These are phyloP conservation scores for Heteromormyrus szaboi DNA, from an alignment of 2,797 vertebrate genomes.

Conservation along the genomic window DNA sequence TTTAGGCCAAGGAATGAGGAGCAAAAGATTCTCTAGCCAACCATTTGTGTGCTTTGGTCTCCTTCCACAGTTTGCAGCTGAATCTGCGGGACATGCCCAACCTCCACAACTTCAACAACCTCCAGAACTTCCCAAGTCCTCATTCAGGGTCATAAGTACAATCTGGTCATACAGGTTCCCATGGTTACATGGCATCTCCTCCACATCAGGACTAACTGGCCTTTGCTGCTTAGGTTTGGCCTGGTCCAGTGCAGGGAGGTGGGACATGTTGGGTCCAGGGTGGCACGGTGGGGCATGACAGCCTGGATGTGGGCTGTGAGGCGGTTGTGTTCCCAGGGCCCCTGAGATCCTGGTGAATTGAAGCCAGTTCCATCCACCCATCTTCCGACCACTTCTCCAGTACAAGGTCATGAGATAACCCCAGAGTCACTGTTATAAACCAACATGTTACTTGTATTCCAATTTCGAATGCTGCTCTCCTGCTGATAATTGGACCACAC, in stretches of 20 bases:
- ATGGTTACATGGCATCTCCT: background rate
- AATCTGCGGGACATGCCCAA: conserved; percentile 30
- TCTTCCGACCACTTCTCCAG: background rate
- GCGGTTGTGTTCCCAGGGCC: background rate
- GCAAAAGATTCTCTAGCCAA: conserved; percentile 24
- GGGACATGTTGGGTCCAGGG: background rate
- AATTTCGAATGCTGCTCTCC: background rate
- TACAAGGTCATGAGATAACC: background rate
- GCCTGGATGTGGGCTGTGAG: background rate
- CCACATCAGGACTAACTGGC: background rate
- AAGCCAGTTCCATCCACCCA: background rate
- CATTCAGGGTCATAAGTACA: conserved; percentile 7
- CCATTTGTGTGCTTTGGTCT: conserved; percentile 8
- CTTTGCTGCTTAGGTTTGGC: background rate
- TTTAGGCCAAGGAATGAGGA: conserved; percentile 1
- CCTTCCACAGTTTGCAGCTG: conserved; percentile 21
- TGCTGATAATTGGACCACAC: background rate
- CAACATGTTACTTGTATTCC: background rate
- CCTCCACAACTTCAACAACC: conserved; percentile 29
- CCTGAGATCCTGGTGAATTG: background rate
- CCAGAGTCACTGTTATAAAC: background rate
- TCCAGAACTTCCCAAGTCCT: conserved; percentile 16
- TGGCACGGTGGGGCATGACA: background rate
- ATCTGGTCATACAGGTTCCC: background rate
- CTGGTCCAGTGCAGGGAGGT: background rate